Evolutionary conservation across 2,113 vertebrate genomes (phyloP).

Genomic region (Malurus cyaneus): DNA sequence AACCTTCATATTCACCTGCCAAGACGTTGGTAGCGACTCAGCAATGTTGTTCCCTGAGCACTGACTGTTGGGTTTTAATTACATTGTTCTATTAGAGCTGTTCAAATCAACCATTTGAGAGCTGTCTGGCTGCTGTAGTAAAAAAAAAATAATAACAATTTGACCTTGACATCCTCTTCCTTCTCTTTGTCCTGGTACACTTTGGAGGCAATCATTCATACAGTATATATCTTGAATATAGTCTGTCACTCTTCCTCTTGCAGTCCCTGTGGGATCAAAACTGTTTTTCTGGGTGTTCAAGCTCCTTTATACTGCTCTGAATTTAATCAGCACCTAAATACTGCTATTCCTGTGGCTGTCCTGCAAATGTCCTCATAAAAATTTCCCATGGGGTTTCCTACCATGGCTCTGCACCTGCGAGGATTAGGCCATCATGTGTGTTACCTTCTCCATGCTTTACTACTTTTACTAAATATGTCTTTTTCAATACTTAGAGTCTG

Average conservation of each 20-base stretch:
- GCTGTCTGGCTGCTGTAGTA: neutral
- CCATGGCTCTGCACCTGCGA: neutral
- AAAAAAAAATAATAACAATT: neutral
- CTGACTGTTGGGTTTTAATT: conserved; percentile 3
- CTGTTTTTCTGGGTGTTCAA: neutral
- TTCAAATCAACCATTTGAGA: conserved; percentile 34
- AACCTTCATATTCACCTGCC: conserved; percentile 39
- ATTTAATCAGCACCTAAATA: neutral
- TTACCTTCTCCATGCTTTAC: neutral
- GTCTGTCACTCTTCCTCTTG: neutral
- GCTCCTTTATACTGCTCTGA: neutral
- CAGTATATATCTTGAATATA: neutral
- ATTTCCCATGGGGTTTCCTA: neutral
- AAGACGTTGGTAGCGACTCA: neutral
- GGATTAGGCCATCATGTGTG: too few relatives aligned
- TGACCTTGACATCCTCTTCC: neutral
- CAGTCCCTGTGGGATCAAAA: neutral
- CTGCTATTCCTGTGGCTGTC: neutral
- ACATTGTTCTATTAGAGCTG: conserved; percentile 6
- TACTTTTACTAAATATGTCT: neutral
- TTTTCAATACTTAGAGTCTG: neutral
- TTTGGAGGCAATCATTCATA: neutral
- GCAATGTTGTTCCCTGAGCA: conserved; percentile 4
- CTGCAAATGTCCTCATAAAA: neutral
- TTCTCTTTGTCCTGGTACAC: neutral